These are phyloP conservation scores for Fabriciana adippe DNA, from an alignment of 2,888 invertebrate species.

Conservation along the genomic window DNA sequence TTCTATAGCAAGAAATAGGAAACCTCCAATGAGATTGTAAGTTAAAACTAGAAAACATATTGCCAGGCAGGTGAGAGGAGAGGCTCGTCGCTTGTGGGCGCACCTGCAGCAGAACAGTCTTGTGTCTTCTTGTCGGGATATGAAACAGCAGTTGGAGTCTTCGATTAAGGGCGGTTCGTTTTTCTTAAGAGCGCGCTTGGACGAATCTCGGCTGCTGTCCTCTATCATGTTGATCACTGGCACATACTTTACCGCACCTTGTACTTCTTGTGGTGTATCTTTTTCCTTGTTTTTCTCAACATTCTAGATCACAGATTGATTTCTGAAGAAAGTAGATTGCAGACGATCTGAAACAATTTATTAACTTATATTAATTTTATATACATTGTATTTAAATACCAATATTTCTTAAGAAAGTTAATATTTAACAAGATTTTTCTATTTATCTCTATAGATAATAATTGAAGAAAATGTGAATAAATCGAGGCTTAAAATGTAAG, in stretches of 20 bases:
- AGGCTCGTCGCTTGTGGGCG: constrained; percentile 61
- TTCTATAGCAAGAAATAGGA: constrained; percentile 93
- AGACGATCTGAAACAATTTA: constrained; percentile 43
- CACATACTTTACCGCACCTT: constrained; percentile 58
- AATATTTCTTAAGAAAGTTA: too few species aligned
- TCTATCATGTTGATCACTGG: constrained; percentile 51
- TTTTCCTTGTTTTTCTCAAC: constrained; percentile 54
- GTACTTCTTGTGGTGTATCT: constrained; percentile 61
- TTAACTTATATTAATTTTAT: neutral
- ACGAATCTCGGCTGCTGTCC: constrained; percentile 48
- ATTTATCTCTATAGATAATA: too few species aligned
- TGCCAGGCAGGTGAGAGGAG: constrained; percentile 90
- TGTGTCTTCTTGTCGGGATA: constrained; percentile 46
- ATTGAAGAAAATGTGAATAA: too few species aligned
- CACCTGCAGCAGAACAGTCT: constrained; percentile 75
- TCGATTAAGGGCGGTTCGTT: constrained; percentile 38
- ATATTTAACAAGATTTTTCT: too few species aligned
- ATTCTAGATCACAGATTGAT: constrained; percentile 46
- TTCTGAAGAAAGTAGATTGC: constrained; percentile 16
- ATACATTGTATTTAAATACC: neutral
- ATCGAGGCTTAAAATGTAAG: too few species aligned
- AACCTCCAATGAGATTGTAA: constrained; percentile 95
- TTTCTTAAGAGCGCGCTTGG: constrained; percentile 44
- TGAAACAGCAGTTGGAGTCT: constrained; percentile 52
- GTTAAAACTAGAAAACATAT: constrained; percentile 92